phyloP scores from a whole-genome alignment of 2,113 vertebrate genomes.

The Apaloderma vittatum region DNA sequence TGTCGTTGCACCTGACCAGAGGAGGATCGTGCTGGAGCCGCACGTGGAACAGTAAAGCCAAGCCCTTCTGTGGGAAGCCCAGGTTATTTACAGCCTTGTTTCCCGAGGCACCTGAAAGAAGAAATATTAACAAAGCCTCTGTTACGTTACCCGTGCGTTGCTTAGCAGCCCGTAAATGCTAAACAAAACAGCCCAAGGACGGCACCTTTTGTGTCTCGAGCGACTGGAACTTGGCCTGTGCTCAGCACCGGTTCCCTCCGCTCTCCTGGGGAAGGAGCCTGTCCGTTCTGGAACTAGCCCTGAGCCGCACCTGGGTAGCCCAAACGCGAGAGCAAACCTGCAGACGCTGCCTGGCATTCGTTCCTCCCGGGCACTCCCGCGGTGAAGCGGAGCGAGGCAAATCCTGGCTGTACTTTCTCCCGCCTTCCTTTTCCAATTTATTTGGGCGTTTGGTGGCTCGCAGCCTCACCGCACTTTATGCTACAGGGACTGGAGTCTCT shows the following conservation, averaged over 20 bases:
- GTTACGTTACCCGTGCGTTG: not conserved
- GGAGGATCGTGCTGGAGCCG: not conserved
- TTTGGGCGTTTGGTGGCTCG: not conserved
- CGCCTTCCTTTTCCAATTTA: not conserved
- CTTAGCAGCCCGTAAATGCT: slow-evolving; percentile 10
- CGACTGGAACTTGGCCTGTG: not conserved
- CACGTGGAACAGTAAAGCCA: not conserved
- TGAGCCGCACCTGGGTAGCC: not conserved
- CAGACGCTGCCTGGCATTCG: not conserved
- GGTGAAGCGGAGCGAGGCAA: not conserved
- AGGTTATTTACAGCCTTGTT: not conserved
- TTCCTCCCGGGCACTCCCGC: not conserved
- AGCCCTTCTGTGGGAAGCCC: not conserved
- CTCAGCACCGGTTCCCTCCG: not conserved
- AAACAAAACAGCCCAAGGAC: not conserved
- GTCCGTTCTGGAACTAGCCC: not conserved
- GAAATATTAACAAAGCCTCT: not conserved
- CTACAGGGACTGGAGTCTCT: not conserved
- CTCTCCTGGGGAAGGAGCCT: not conserved
- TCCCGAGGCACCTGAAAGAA: not conserved
- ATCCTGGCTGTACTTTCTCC: not conserved
- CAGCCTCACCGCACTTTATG: not conserved
- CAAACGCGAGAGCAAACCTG: not conserved
- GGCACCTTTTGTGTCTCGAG: not conserved
- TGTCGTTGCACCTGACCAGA: not conserved